Base-by-base conservation (phyloP, 2,888 invertebrate genomes). In the Nomada goodeniana region DNA sequence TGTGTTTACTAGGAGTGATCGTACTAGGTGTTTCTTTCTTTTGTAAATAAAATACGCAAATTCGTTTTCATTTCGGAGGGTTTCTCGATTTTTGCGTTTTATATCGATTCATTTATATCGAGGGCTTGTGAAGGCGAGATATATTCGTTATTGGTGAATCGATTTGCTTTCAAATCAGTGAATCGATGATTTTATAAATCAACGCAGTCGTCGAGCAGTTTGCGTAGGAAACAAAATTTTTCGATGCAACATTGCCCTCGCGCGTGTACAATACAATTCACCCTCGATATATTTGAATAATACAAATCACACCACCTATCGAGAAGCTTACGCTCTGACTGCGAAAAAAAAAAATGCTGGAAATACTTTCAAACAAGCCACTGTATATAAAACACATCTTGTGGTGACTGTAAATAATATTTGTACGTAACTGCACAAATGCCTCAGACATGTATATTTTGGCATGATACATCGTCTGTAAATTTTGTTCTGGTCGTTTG, bases 321-420 rank as follows among this genome's bases (percentile, higher is more conserved):
- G 73, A 73, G 75, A 47, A 70, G 75, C 50, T 69, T 82, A n/a
- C 47, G 60, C 63, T 65, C 29, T 60, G 65, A 70, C 47, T 68
- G 52, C 64, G 36, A 63, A 26, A 53, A 64, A 61, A 64, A 29
- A 50, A 64, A 77, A 70, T 47, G 53, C 72, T 74, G 44, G 36
- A 23, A 63, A 77, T 77, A 64, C 71, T 82, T 64, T 67, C 1
- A 20, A 59, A 42, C 71, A 42, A 73, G 61, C 78, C 71, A 71
- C 79, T 85, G 76, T 83, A 75, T 69, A 83, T 83, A 86, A 64
- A 61, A 67, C 83, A 83, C 68, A 61, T 47, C 44, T 76, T 71
- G 36, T 36, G 52, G 60, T 65, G 68, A 42, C 55, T 82, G 83
- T 80, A 82, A 63, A 83, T 76, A 83, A 76, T 29, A 77, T 76